These are phyloP conservation scores for Dasypolia templi DNA, from an alignment of 2,888 invertebrate species.

Conservation along the genomic window DNA sequence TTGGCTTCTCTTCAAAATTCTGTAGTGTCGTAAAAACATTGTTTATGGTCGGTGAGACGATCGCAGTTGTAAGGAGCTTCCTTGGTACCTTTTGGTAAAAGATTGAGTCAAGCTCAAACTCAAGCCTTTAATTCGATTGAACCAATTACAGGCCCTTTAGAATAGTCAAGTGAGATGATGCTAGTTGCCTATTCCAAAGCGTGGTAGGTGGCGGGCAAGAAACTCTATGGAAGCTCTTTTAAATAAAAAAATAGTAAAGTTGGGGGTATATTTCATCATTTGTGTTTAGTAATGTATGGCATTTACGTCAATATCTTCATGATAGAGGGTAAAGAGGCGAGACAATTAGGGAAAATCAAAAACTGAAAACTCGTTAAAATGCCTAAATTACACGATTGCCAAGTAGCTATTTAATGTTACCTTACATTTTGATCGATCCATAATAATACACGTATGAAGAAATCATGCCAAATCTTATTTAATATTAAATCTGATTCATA, in stretches of 20 bases:
- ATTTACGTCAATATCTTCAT: not conserved
- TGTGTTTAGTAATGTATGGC: too few species aligned
- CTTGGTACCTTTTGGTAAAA: conserved; percentile 3
- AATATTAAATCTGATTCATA: not conserved
- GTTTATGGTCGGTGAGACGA: conserved; percentile 4
- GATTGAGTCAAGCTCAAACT: not conserved
- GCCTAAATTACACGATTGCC: not conserved
- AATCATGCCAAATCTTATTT: not conserved
- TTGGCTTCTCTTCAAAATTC: conserved; percentile 3
- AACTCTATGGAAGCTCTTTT: too few species aligned
- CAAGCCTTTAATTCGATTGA: too few species aligned
- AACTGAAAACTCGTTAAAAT: not conserved
- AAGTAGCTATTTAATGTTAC: not conserved
- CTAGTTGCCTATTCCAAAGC: too few species aligned
- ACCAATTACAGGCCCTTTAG: too few species aligned
- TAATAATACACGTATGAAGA: too few species aligned
- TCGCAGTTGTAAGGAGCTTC: not conserved
- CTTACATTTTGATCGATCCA: not conserved
- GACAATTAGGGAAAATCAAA: not conserved
- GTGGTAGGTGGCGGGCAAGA: too few species aligned
- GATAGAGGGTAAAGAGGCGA: not conserved
- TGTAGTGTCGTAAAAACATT: not conserved
- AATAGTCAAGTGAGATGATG: too few species aligned
- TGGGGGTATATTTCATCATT: not conserved
- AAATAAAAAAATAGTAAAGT: too few species aligned